These are phyloP conservation scores for Epinotia brunnichana DNA, from an alignment of 2,888 invertebrate genomes.

Conservation along the genomic window DNA sequence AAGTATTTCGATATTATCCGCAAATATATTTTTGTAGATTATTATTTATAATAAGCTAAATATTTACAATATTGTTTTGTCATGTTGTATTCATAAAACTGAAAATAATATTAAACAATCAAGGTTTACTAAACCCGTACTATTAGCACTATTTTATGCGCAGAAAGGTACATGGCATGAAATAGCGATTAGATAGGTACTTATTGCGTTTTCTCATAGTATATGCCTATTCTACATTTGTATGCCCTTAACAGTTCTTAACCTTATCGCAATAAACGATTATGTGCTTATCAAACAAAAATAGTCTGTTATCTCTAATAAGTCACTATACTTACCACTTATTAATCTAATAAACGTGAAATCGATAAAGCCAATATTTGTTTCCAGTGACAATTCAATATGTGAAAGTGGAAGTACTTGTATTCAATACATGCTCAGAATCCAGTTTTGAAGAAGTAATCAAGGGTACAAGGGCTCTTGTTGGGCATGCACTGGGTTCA, in stretches of 20 bases:
- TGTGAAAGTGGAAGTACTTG: not conserved
- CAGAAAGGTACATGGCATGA: not conserved
- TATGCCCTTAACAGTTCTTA: not conserved
- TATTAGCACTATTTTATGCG: not conserved
- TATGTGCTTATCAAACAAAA: constrained; percentile 4
- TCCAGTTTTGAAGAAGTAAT: constrained; percentile 53
- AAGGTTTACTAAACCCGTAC: no score
- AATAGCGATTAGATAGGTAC: not conserved
- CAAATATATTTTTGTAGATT: no score
- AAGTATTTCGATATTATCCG: no score
- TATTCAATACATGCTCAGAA: constrained; percentile 17
- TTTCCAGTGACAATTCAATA: not conserved
- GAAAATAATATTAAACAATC: no score
- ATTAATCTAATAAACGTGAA: constrained; percentile 9
- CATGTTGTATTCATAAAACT: no score
- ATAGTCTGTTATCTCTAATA: constrained; percentile 1
- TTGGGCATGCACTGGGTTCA: not conserved
- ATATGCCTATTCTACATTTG: not conserved
- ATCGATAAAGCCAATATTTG: not conserved
- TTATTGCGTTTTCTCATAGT: not conserved
- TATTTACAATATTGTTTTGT: no score
- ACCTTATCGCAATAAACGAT: not conserved
- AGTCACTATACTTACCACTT: no score
- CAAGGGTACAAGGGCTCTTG: constrained; percentile 45
- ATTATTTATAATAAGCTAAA: no score